These are phyloP conservation scores for Pelodytes ibericus DNA, from an alignment of 2,797 vertebrate genomes.

Conservation along the genomic window DNA sequence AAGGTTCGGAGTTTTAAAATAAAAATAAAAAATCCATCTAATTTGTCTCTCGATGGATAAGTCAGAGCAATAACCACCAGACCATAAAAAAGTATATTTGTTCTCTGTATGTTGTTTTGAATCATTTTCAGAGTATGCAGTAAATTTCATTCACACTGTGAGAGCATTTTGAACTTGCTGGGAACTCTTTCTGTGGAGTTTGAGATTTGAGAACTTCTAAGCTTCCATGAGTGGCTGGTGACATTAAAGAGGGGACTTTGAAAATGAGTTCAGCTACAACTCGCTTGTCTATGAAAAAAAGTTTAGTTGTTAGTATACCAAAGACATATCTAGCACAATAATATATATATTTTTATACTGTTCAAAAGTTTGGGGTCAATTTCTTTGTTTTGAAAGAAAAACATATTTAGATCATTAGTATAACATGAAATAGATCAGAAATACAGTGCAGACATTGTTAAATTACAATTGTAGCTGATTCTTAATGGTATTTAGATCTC, in stretches of 20 bases:
- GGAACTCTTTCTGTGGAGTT: constrained; percentile 61
- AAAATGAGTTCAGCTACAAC: constrained; percentile 66
- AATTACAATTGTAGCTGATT: too few species aligned
- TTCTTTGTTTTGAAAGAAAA: too few species aligned
- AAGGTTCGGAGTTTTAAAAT: constrained; percentile 56
- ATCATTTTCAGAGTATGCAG: constrained; percentile 64
- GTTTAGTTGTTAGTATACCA: not conserved
- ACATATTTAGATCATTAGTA: too few species aligned
- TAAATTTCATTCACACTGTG: constrained; percentile 63
- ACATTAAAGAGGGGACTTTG: constrained; percentile 62
- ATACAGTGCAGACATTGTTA: too few species aligned
- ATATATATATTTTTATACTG: too few species aligned
- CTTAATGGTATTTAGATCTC: too few species aligned
- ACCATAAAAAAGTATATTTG: constrained; percentile 65
- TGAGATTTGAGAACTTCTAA: constrained; percentile 64
- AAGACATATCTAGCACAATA: not conserved
- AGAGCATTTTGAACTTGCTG: constrained; percentile 68
- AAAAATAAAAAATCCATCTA: constrained; percentile 55
- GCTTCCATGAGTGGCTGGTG: constrained; percentile 64
- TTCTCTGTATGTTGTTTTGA: constrained; percentile 60
- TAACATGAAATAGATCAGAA: too few species aligned
- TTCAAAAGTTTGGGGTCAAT: too few species aligned
- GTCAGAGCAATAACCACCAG: constrained; percentile 60
- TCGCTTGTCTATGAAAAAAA: constrained; percentile 59
- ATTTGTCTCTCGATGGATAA: constrained; percentile 34